A percentile compares a stretch with the other conserved stretches of the same genome.
Conservation (phyloP, 2,888 invertebrate species). For the Allygus modestus region DNA sequence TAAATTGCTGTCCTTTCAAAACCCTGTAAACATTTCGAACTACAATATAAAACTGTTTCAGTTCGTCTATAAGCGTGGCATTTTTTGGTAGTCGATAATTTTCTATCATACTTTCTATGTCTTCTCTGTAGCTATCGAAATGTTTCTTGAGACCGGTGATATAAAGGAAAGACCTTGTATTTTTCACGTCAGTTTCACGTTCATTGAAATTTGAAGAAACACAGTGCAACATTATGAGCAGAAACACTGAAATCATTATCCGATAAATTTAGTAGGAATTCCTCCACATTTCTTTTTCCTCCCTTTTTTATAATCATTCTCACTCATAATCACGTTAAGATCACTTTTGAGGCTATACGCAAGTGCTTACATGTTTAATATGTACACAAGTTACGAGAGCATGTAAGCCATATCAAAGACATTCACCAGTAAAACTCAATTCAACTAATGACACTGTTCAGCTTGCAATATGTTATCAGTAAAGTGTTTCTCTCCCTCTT, state of each 20-base stretch:
- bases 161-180: conserved; percentile 26
- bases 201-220: background rate
- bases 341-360: background rate
- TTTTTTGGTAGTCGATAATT: conserved; percentile 12
- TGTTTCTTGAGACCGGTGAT: conserved; percentile 17
- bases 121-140: conserved; percentile 44
- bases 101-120: conserved; percentile 21
- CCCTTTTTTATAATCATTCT: conserved; percentile 33
- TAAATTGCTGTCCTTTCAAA: conserved; percentile 47
- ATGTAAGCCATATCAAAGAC: background rate
- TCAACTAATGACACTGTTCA: background rate
- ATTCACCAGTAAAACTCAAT: background rate
- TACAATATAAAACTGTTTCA: conserved; percentile 5
- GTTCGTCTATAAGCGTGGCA: conserved; percentile 39
- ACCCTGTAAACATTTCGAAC: conserved; percentile 45
- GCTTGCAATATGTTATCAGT: conserved; percentile 4
- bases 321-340: background rate
- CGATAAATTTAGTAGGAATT: conserved; percentile 14
- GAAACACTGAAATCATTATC: conserved; percentile 30
- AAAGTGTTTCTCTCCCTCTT: background rate
- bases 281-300: conserved; percentile 41
- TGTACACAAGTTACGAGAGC: background rate
- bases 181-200: conserved; percentile 11
- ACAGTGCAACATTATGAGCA: conserved; percentile 4
- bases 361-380: background rate